Base-by-base conservation (phyloP, 2,888 invertebrate species). In the Ophraella communa region DNA sequence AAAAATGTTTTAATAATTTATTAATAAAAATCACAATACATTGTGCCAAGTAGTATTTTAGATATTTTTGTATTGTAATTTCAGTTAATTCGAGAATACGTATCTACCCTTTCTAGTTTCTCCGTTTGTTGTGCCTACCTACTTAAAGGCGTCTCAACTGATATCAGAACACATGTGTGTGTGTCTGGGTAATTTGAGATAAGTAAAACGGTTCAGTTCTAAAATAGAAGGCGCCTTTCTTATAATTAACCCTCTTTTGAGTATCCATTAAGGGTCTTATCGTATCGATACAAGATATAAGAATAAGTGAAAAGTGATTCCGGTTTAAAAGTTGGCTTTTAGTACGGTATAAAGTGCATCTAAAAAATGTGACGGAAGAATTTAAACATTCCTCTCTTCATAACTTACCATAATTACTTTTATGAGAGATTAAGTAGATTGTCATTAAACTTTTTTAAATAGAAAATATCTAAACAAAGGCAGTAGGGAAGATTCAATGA, bases 181-280 rank as follows among this genome's bases (percentile, higher is more conserved):
- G 55, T 54, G 62, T 62, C 53, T 61, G 60, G 42, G 65, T 62
- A 66, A 66, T 70, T 68, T 59, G 55, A 70, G 70, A 70, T 70
- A 70, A 68, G 64, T 57, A 60, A 68, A 39, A 64, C 47, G 65
- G 62, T 65, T 64, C 55, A 62, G 62, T 65, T 70, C 66, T 47
- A 57, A 68, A 70, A 62, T 64, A 65, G 65, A 67, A 68, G 70
- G 70, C 70, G 67, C 67, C 67, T 65, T 42, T 60, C 65, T 63
- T 64, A 70, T 68, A 70, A 70, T 67, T 66, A 67, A 59, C 61
- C 63, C 64, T 44, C 53, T 62, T 27, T 52, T 39, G 44, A 65
- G 61, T 62, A 65, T 66, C 68, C 70, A 70, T 68, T 70, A 70
- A 61, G 62, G 59, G 30, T 45, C 56, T 64, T 60, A 61, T 62